These are phyloP conservation scores for Listronotus bonariensis DNA, from an alignment of 1,140 invertebrate genomes.

Conservation along the genomic window DNA sequence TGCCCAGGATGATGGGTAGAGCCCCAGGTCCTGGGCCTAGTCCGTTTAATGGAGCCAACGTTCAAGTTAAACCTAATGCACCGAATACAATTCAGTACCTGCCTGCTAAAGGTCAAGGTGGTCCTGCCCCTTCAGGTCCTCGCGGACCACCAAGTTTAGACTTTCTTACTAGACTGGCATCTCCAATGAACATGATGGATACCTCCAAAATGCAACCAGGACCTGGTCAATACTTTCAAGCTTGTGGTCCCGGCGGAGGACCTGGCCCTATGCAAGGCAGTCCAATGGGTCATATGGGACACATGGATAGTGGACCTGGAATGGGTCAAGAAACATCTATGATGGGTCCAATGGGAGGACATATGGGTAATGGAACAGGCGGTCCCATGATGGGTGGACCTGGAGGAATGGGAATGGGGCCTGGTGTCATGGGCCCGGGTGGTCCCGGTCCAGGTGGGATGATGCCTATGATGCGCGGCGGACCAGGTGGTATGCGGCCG, in stretches of 20 bases:
- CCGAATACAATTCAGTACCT: constrained; percentile 98
- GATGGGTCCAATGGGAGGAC: constrained; percentile 59
- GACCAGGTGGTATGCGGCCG: constrained; percentile 53
- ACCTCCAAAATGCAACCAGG: constrained; percentile 70
- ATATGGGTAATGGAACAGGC: constrained; percentile 52
- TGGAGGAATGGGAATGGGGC: constrained; percentile 52
- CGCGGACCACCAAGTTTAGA: constrained; percentile 88
- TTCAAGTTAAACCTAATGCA: constrained; percentile 93
- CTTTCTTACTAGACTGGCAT: constrained; percentile 87
- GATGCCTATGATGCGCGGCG: constrained; percentile 55
- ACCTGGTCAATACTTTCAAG: constrained; percentile 77
- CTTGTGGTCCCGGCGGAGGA: constrained; percentile 57
- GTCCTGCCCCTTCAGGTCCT: constrained; percentile 62
- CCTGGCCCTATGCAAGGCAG: constrained; percentile 58
- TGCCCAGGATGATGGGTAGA: constrained; percentile 59
- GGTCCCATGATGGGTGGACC: constrained; percentile 55
- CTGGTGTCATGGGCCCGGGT: constrained; percentile 50
- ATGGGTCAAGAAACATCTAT: constrained; percentile 56
- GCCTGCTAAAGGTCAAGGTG: constrained; percentile 82
- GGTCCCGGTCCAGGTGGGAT: constrained; percentile 29
- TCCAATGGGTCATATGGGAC: constrained; percentile 56
- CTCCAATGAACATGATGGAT: constrained; percentile 74
- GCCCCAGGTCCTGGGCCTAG: constrained; percentile 65
- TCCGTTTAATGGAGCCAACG: constrained; percentile 80
- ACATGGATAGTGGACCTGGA: constrained; percentile 55